phyloP scores from a whole-genome alignment of 2,113 vertebrate species.

The Melospiza georgiana region DNA sequence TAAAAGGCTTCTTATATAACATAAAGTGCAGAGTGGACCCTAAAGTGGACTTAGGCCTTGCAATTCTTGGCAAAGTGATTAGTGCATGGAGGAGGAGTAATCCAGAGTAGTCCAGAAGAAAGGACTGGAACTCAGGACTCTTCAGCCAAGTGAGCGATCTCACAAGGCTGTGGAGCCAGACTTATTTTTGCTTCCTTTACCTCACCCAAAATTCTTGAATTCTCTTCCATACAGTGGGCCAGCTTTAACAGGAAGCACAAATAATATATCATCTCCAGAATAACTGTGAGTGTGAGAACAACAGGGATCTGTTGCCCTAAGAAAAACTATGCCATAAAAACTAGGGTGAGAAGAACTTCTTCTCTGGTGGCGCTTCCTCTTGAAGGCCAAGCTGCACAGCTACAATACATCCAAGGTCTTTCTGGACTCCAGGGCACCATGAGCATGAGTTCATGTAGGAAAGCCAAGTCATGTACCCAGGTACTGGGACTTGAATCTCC shows the following conservation, averaged over 20 bases:
- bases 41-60: not conserved
- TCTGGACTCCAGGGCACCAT: not conserved
- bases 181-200: conserved; percentile 19
- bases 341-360: not conserved
- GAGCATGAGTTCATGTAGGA: not conserved
- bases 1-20: not conserved
- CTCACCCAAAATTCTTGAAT: not conserved
- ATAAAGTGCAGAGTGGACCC: not conserved
- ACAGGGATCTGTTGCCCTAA: not conserved
- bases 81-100: not conserved
- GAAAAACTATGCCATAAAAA: not conserved
- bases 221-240: not conserved
- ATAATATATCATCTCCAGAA: not conserved
- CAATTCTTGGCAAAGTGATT: not conserved
- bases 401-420: not conserved
- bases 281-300: not conserved
- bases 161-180: not conserved
- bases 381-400: not conserved
- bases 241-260: conserved; percentile 5
- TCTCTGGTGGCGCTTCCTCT: not conserved
- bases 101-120: not conserved
- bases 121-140: not conserved
- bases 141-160: not conserved
- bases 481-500: not conserved
- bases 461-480: not conserved